Base-by-base conservation (phyloP, 2,888 invertebrate genomes). In the Steinernema hermaphroditum region DNA sequence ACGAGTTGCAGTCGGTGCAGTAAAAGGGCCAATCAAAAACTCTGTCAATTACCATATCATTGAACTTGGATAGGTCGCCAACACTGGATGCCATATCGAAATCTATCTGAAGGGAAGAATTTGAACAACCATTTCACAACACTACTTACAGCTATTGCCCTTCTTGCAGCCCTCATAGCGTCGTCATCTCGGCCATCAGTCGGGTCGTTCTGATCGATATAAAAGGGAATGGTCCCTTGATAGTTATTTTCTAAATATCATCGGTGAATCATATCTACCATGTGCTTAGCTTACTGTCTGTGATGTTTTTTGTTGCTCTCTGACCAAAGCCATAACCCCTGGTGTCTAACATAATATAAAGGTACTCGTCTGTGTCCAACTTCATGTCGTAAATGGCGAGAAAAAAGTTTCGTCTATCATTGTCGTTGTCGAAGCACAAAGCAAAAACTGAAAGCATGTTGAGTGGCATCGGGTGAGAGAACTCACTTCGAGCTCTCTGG, bases 301-400 rank as follows among this genome's bases (percentile, higher is more conserved):
- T 34, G n/a, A 50, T 29, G 46, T 72, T 72, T 54, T 12, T 29
- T 22, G 41, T 68, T 34, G 16, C 32, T 37, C 27, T 19, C 27
- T 32, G 22, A 12, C 41, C 50, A 27, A 72, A 72, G 19, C 68
- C 72, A 1, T 62, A 27, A 19, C 75, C 43, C 32, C 80, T 71
- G 12, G 50, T 73, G 19, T 77, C 79, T 19, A 77, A 69, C 41
- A 79, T 54, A 22, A 78, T 62, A 69, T 76, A 79, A 8, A 78
- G 73, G 41, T 72, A 78, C 27, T 78, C 78, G 14, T 68, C 32
- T 19, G 68, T 62, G 50, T 72, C 62, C 68, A 72, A 24, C 16
- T 46, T 46, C 32, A 72, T 54, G 34, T 72, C 72, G 62, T 68
- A 29, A 4, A 50, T 27, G 8, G 37, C 27, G 22, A 72, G 62